These are phyloP conservation scores for Bostrychus sinensis DNA, from an alignment of 2,113 vertebrate species.

Conservation along the genomic window DNA sequence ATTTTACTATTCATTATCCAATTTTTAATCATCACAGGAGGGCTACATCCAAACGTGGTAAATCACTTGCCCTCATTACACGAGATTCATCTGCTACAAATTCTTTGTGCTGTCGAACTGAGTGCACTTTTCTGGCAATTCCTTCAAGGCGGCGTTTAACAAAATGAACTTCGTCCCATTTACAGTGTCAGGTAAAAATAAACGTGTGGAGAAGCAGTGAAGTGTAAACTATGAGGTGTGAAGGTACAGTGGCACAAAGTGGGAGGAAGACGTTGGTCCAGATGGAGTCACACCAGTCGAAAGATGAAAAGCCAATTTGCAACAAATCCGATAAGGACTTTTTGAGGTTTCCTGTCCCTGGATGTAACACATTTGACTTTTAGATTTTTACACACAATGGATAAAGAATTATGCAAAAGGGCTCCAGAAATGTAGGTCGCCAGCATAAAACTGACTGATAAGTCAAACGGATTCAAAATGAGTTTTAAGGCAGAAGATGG, in stretches of 20 bases:
- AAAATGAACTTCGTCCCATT: constrained; percentile 10
- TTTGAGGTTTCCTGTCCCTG: background rate
- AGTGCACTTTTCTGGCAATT: background rate
- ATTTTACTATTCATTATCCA: constrained; percentile 53
- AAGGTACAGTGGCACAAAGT: constrained; percentile 48
- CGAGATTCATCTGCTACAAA: constrained; percentile 14
- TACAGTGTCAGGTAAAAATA: constrained; percentile 58
- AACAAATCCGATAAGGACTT: constrained; percentile 14
- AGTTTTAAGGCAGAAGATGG: background rate
- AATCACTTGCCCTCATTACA: constrained; percentile 6
- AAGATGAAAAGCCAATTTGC: constrained; percentile 33
- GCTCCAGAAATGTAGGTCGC: background rate
- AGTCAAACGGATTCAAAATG: background rate
- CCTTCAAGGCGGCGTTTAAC: constrained; percentile 7
- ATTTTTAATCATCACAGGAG: constrained; percentile 47
- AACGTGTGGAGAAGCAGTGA: constrained; percentile 34
- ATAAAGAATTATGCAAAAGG: background rate
- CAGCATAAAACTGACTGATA: background rate
- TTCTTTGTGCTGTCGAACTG: background rate
- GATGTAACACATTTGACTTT: constrained; percentile 9
- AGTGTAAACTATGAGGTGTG: constrained; percentile 57
- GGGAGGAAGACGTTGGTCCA: constrained; percentile 36
- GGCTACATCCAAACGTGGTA: constrained; percentile 3
- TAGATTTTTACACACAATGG: background rate
- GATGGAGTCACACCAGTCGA: constrained; percentile 45